Conservation (phyloP, 2,113 vertebrate genomes). For the human region GRCh38 chr2:8710501-8711000, state of each 20-base stretch:
- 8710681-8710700: background rate
- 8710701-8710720: background rate
- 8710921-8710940: background rate
- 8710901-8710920: background rate
- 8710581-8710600: conserved; percentile 40
- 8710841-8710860: background rate
- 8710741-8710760: background rate
- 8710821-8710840: background rate
- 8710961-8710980: background rate
- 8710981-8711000: background rate
- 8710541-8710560: background rate
- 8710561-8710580: background rate
- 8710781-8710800: too few species aligned
- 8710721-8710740: background rate
- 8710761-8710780: background rate
- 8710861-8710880: background rate
- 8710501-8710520: background rate
- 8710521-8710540: background rate
- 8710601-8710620: background rate
- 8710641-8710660: background rate
- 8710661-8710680: conserved; percentile 20
- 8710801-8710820: too few species aligned
- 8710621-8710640: background rate
- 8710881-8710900: background rate
- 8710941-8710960: background rate